Conservation (phyloP, 2,797 vertebrate species). For the Myripristis murdjan region DNA sequence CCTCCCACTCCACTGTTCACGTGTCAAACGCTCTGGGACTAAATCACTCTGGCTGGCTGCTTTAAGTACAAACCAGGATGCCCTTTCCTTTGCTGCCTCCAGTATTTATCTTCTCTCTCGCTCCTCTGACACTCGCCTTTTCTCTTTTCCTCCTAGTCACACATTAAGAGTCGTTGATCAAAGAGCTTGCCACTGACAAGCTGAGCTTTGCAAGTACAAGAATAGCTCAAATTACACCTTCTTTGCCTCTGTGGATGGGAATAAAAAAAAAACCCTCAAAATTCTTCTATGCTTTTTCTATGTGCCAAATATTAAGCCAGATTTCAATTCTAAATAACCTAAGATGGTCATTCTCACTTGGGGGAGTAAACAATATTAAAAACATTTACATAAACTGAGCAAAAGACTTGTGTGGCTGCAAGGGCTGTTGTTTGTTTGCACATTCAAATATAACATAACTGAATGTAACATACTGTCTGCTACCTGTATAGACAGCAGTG, state of each 20-base stretch:
- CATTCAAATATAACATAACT: neutral
- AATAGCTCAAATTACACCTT: neutral
- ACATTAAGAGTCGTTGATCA: neutral
- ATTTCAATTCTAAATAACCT: conserved; percentile 28
- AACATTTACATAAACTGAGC: conserved; percentile 46
- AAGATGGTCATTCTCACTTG: conserved; percentile 35
- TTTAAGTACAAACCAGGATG: neutral
- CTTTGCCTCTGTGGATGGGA: neutral
- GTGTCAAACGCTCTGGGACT: conserved; percentile 17
- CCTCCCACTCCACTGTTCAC: conserved; percentile 4
- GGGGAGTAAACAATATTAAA: conserved; percentile 35
- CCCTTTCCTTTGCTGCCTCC: conserved; percentile 3
- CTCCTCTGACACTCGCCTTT: neutral
- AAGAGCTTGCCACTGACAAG: conserved; percentile 4
- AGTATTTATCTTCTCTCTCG: neutral
- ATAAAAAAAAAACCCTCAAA: neutral
- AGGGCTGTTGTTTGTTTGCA: conserved; percentile 21
- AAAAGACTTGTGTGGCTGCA: conserved; percentile 58
- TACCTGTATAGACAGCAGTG: neutral
- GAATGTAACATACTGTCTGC: conserved; percentile 8
- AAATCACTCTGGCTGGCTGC: conserved; percentile 14
- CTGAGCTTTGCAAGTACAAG: neutral
- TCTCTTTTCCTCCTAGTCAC: neutral
- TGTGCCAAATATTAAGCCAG: neutral
- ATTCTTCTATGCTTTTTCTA: neutral